These are phyloP conservation scores for Leptocoma aspasia DNA, from an alignment of 2,113 vertebrate genomes.

Conservation along the genomic window DNA sequence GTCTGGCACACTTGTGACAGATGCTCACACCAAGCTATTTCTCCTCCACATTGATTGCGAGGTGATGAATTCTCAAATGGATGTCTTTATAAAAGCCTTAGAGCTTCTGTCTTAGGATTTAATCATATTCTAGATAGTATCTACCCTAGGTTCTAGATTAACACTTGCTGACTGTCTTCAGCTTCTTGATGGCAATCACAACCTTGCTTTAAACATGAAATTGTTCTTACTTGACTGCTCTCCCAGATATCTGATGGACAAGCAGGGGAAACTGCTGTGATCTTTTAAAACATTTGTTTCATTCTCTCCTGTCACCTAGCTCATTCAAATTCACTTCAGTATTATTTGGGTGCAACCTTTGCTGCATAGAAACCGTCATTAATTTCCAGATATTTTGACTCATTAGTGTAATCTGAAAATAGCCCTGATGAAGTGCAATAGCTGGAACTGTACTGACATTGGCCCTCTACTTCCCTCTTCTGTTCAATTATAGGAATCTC, in stretches of 20 bases:
- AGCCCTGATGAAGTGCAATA: background rate
- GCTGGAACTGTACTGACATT: background rate
- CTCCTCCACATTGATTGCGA: background rate
- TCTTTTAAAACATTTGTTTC: background rate
- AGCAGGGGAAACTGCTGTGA: rapidly evolving
- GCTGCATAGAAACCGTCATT: background rate
- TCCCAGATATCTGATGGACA: background rate
- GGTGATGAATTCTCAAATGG: background rate
- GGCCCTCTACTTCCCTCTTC: background rate
- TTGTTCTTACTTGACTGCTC: background rate
- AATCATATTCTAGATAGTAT: background rate
- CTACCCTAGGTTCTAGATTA: background rate
- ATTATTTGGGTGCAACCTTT: background rate
- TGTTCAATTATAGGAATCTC: background rate
- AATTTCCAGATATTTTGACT: background rate
- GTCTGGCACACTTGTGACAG: background rate
- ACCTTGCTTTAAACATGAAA: background rate
- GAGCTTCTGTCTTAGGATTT: background rate
- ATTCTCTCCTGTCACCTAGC: background rate
- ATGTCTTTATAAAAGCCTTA: background rate
- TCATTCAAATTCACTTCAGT: background rate
- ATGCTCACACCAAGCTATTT: background rate
- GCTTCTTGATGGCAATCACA: background rate
- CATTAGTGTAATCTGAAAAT: background rate
- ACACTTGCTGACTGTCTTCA: background rate